Conservation (phyloP, 2,113 vertebrate genomes). For the Pelecanus crispus region DNA sequence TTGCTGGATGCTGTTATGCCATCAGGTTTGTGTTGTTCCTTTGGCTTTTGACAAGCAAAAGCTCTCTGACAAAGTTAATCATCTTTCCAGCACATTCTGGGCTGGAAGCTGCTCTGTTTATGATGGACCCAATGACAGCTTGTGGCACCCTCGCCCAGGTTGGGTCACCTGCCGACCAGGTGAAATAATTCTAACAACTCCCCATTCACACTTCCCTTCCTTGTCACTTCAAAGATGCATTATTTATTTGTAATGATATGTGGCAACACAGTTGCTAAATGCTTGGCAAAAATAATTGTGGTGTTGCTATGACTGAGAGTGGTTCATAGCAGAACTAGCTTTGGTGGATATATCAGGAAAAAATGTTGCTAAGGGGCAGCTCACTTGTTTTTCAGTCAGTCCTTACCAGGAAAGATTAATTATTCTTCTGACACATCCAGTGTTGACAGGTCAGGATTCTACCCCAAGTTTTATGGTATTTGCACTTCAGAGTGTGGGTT, state of each 20-base stretch:
- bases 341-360: background rate
- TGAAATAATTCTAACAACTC: background rate
- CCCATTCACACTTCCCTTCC: background rate
- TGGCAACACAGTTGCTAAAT: background rate
- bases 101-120: background rate
- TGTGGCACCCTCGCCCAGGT: background rate
- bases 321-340: background rate
- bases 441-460: background rate
- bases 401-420: background rate
- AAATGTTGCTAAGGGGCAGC: background rate
- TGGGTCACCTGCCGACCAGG: background rate
- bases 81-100: background rate
- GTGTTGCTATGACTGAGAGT: background rate
- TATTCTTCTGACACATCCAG: background rate
- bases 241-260: background rate
- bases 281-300: background rate
- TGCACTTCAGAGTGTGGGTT: background rate
- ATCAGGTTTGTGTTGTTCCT: background rate
- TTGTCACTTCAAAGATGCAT: background rate
- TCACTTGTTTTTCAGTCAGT: background rate
- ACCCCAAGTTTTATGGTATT: background rate
- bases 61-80: background rate
- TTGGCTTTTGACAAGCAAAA: background rate
- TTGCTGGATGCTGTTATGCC: background rate
- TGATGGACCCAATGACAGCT: background rate